Evolutionary conservation across 2,888 invertebrate species (phyloP).

Genomic region (Catotricha subobsoleta): DNA sequence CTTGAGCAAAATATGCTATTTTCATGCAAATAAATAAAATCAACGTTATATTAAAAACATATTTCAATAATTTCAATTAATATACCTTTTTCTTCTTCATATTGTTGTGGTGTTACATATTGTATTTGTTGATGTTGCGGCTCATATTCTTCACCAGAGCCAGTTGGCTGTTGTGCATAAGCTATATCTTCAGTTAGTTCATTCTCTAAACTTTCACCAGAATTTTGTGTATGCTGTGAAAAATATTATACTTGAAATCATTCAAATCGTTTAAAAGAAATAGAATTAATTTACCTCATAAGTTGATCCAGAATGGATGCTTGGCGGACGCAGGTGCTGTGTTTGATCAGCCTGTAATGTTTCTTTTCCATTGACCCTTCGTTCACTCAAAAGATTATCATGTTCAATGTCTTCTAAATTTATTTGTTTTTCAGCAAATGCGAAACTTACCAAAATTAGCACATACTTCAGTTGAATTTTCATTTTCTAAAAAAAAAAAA

Average conservation of each 20-base stretch:
- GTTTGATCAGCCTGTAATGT: constrained; percentile 8
- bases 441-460: not conserved
- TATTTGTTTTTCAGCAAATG: constrained; percentile 31
- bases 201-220: not conserved
- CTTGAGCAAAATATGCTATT: not conserved
- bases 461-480: not conserved
- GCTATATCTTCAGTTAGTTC: not conserved
- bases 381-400: constrained; percentile 45
- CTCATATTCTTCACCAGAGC: not conserved
- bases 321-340: constrained; percentile 10
- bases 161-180: not conserved
- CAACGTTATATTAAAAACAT: not conserved
- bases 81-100: constrained; percentile 4
- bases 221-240: not conserved
- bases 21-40: not conserved
- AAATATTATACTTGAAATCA: not conserved
- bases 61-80: not conserved
- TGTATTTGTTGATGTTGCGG: constrained; percentile 1
- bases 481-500: not conserved
- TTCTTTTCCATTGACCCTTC: constrained; percentile 13
- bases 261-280: not conserved
- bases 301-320: constrained; percentile 5
- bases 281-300: constrained; percentile 1
- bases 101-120: constrained; percentile 6
- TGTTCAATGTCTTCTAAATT: constrained; percentile 58